A percentile compares a stretch with the other conserved stretches of the same genome.
These are phyloP conservation scores for Guaruba guarouba DNA, from an alignment of 2,113 vertebrate genomes.

Conservation along the genomic window DNA sequence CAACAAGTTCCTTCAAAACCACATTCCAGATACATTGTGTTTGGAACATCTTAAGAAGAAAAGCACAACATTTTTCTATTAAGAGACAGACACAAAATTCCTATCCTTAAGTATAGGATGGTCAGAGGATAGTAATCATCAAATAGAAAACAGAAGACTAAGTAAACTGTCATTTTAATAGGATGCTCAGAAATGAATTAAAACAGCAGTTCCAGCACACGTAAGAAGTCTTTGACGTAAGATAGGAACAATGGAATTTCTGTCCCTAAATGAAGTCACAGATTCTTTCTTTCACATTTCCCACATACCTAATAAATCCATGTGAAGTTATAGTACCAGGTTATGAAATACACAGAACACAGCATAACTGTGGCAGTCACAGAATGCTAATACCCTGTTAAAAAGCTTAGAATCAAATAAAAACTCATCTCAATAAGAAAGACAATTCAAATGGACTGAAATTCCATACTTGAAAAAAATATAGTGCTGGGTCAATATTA, in stretches of 20 bases:
- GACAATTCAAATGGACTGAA: not conserved
- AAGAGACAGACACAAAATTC: not conserved
- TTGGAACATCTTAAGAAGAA: not conserved
- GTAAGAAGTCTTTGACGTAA: not conserved
- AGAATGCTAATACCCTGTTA: not conserved
- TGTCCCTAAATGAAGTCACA: not conserved
- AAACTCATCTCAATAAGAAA: not conserved
- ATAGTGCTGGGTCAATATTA: not conserved
- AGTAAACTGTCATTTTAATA: not conserved
- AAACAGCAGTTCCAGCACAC: not conserved
- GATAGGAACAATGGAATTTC: not conserved
- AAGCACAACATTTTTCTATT: not conserved
- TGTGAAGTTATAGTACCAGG: not conserved
- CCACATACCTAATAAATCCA: not conserved
- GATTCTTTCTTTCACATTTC: not conserved
- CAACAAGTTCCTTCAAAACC: not conserved
- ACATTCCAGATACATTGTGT: not conserved
- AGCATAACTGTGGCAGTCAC: not conserved
- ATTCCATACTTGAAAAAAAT: not conserved
- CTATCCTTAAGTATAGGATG: not conserved
- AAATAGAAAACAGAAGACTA: not conserved
- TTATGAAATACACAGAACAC: not conserved
- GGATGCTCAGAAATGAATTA: not conserved
- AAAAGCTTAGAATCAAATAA: not conserved
- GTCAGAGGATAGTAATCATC: not conserved